These are phyloP conservation scores for Chloropsis hardwickii DNA, from an alignment of 2,113 vertebrate genomes.

Conservation along the genomic window DNA sequence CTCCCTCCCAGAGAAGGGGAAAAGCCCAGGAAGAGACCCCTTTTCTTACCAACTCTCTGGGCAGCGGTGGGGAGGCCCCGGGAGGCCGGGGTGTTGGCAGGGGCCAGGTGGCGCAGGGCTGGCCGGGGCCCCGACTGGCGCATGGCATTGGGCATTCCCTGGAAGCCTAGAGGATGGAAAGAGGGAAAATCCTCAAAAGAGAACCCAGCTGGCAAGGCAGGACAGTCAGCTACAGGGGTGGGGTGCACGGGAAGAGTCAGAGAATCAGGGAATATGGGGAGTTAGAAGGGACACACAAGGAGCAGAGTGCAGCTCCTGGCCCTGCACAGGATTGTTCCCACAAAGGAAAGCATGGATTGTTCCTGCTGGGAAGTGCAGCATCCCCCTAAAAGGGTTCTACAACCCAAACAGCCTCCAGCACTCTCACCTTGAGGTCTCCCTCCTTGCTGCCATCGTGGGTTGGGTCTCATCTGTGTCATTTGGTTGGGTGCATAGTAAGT, in stretches of 20 bases:
- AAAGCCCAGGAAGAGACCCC: constrained; percentile 7
- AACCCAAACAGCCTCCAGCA: background rate
- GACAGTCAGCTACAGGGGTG: background rate
- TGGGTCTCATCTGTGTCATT: constrained; percentile 94
- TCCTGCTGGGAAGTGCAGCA: background rate
- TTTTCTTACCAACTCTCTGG: constrained; percentile 85
- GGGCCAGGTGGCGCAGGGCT: constrained; percentile 87
- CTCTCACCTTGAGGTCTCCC: constrained; percentile 91
- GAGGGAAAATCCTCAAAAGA: background rate
- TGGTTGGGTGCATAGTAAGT: constrained; percentile 97
- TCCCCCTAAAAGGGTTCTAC: background rate
- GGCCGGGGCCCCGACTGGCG: constrained; percentile 92
- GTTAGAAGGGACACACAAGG: background rate
- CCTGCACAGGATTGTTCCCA: background rate
- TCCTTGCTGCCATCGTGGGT: constrained; percentile 95
- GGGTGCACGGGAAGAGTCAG: no score
- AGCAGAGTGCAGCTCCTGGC: background rate
- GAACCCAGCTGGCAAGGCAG: background rate
- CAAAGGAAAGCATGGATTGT: background rate
- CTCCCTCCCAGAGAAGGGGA: background rate
- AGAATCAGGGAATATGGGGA: background rate
- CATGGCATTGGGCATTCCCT: constrained; percentile 89
- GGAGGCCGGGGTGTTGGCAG: constrained; percentile 81
- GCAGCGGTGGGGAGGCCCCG: constrained; percentile 82
- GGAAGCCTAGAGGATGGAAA: constrained; percentile 76